Conservation (phyloP, 2,888 invertebrate genomes). For the Platycheirus rosarum region DNA sequence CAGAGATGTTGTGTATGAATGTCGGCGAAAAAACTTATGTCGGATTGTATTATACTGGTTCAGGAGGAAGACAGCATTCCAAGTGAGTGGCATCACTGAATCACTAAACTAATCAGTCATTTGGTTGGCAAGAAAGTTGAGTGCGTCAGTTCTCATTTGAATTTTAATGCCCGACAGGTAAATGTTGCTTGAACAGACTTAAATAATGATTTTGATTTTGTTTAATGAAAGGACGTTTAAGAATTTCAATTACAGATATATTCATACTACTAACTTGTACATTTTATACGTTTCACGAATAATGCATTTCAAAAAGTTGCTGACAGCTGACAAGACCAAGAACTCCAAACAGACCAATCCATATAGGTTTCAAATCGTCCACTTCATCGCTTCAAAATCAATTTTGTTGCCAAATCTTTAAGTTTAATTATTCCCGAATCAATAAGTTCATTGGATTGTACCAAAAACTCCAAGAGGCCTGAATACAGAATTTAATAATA, state of each 20-base stretch:
- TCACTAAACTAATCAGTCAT: constrained; percentile 21
- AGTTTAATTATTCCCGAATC: constrained; percentile 75
- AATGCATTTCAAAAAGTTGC: no score
- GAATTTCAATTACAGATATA: no score
- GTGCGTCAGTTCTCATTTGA: constrained; percentile 61
- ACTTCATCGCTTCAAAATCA: constrained; percentile 77
- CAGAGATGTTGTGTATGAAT: constrained; percentile 15
- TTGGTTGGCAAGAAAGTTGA: constrained; percentile 19
- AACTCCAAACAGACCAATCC: not conserved
- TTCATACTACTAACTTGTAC: no score
- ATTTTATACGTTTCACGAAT: no score
- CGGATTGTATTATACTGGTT: constrained; percentile 3
- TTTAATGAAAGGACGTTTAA: no score
- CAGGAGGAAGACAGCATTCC: constrained; percentile 23
- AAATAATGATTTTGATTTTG: no score
- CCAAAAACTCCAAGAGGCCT: constrained; percentile 76
- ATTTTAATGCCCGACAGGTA: constrained; percentile 44
- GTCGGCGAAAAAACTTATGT: not conserved
- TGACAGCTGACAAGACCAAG: no score
- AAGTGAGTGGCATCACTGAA: constrained; percentile 5
- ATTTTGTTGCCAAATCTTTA: constrained; percentile 75
- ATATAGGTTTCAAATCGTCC: constrained; percentile 72
- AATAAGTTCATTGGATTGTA: constrained; percentile 76
- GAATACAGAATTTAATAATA: constrained; percentile 75
- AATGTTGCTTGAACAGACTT: no score